Base-by-base conservation (phyloP, 2,888 invertebrate species). In the Agonopterix arenella region DNA sequence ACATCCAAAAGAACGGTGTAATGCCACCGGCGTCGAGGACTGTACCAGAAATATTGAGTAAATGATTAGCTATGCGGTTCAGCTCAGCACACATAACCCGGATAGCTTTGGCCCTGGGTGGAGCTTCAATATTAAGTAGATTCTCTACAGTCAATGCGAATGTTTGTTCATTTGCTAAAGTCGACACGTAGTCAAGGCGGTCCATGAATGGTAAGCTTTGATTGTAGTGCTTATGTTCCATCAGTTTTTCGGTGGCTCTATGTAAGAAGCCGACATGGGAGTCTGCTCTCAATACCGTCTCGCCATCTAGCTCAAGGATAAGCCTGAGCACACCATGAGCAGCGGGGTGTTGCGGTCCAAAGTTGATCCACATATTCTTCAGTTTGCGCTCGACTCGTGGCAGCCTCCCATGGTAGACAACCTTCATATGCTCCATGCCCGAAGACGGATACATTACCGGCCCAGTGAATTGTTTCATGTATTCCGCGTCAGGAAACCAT, bases 1-100 rank as follows among this genome's bases (percentile, higher is more conserved):
- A 96, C 70, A 96, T 89, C 96, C 97, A 97, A 78, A 97, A 97
- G 67, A 96, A 93, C 0, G 97, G 97, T 1, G 97, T 96, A 59
- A 97, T 93, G 4, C 94, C 96, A 16, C 97, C 97, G 16, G 95
- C 91, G 69, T 97, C 97, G 11, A 97, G 84, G 16, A 94, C 90
- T 53, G 95, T 93, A 0, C 94, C 92, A 0, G 93, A 92, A 44
- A 95, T 76, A 48, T 93, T 94, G 81, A 96, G 91, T 48, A 94
- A 84, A 75, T 97, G 97, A 76, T 97, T 97, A 49, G 94, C 90
- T 46, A 97, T 71, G 45, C 97, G 91, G 49, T 93, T 93, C 10
- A 96, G 75, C 81, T 97, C 97, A 11, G 89, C 90, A 77, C 94
- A 93, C 63, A 96, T 60, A 0, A 93, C 93, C 70, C 97, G 83